phyloP scores from a whole-genome alignment of 2,797 vertebrate genomes.

The Astyanax mexicanus region DNA sequence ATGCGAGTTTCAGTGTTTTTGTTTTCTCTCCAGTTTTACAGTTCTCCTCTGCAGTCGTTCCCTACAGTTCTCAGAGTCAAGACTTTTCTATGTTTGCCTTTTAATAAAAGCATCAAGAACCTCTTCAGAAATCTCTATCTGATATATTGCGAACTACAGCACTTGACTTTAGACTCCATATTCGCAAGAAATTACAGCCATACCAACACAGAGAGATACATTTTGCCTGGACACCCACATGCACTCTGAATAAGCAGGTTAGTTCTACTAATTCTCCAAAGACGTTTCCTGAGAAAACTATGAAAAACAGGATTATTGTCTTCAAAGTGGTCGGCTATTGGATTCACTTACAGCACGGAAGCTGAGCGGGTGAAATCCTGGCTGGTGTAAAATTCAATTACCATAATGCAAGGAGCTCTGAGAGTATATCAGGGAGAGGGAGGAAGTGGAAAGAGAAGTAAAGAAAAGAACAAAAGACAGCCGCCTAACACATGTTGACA shows the following conservation, averaged over 20 bases:
- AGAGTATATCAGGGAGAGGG: background rate
- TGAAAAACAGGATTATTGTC: slow-evolving; percentile 49
- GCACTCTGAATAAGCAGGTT: slow-evolving; percentile 28
- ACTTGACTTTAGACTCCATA: background rate
- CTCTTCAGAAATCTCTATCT: background rate
- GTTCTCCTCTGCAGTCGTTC: background rate
- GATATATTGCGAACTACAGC: background rate
- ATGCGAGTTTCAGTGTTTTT: background rate
- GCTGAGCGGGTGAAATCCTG: slow-evolving; percentile 29
- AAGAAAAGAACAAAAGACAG: background rate
- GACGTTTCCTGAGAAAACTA: slow-evolving; percentile 41
- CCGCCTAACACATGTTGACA: background rate
- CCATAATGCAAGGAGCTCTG: slow-evolving; percentile 40
- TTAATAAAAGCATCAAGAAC: background rate
- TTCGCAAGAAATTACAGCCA: background rate
- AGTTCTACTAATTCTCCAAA: slow-evolving; percentile 33
- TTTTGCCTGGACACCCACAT: background rate
- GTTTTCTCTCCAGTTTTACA: background rate
- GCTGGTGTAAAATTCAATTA: slow-evolving; percentile 54
- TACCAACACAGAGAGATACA: background rate
- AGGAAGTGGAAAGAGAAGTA: slow-evolving; percentile 1
- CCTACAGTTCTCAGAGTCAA: background rate
- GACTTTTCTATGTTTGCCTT: slow-evolving; percentile 12
- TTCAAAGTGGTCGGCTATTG: slow-evolving; percentile 46
- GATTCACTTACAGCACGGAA: slow-evolving; percentile 44